Evolutionary conservation across 2,797 vertebrate genomes (phyloP).

Genomic region (Danio kyathit): DNA sequence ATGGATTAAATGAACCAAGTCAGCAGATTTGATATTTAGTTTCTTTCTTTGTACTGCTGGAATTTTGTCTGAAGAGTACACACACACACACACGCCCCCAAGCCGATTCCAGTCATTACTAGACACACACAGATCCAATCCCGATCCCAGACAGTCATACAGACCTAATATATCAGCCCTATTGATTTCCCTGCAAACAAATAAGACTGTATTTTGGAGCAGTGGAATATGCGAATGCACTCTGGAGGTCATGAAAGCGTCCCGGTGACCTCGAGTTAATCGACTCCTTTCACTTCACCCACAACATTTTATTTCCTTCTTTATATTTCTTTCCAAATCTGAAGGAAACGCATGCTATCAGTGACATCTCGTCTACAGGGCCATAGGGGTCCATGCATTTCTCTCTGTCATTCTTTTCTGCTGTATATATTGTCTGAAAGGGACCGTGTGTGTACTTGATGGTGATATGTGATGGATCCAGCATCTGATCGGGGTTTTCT

Average conservation of each 20-base stretch:
- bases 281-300: constrained; percentile 57
- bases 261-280: constrained; percentile 77
- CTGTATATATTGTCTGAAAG: constrained; percentile 24
- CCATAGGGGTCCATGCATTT: constrained; percentile 11
- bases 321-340: neutral
- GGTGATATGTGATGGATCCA: constrained; percentile 35
- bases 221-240: constrained; percentile 73
- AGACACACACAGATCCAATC: constrained; percentile 43
- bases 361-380: constrained; percentile 14
- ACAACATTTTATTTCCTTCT: constrained; percentile 56
- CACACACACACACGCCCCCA: constrained; percentile 67
- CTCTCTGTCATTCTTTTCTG: constrained; percentile 24
- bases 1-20: neutral
- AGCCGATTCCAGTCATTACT: constrained; percentile 77
- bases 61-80: constrained; percentile 13
- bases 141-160: constrained; percentile 70
- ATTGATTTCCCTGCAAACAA: constrained; percentile 82
- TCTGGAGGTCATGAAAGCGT: constrained; percentile 68
- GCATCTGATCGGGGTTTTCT: constrained; percentile 69
- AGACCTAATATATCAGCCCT: constrained; percentile 82
- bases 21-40: neutral
- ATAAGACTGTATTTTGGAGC: constrained; percentile 75
- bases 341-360: constrained; percentile 16
- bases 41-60: constrained; percentile 14
- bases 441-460: constrained; percentile 11